These are phyloP conservation scores for Pygoscelis adeliae DNA, from an alignment of 2,113 vertebrate species.

Conservation along the genomic window DNA sequence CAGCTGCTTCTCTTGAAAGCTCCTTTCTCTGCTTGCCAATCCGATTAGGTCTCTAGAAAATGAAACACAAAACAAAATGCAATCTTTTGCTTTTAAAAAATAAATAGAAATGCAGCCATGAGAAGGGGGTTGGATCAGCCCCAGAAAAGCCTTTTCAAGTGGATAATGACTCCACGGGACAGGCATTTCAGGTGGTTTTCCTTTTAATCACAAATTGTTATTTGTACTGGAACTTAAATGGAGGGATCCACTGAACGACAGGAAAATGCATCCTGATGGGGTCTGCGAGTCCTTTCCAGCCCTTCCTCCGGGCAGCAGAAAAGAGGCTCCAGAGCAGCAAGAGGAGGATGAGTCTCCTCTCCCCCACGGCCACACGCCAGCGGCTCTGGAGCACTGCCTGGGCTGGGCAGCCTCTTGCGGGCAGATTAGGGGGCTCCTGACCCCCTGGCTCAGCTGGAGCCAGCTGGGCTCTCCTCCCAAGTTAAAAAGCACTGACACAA, in stretches of 20 bases:
- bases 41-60: background rate
- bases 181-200: background rate
- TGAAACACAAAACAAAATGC: background rate
- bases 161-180: background rate
- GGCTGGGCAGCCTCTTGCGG: background rate
- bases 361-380: fast-evolving
- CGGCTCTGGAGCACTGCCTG: background rate
- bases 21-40: background rate
- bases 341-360: background rate
- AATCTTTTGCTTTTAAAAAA: background rate
- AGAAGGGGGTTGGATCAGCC: background rate
- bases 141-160: background rate
- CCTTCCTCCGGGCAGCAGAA: background rate
- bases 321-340: background rate
- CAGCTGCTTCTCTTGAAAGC: background rate
- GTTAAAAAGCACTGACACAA: background rate
- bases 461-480: background rate
- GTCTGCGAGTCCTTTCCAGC: background rate
- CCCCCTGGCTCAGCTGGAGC: background rate
- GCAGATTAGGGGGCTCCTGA: background rate
- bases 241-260: fast-evolving
- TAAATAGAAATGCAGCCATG: background rate
- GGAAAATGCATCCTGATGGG: background rate
- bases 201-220: background rate
- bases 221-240: background rate